Base-by-base conservation (phyloP, 2,888 invertebrate genomes). In the Leptinotarsa tumamoca region DNA sequence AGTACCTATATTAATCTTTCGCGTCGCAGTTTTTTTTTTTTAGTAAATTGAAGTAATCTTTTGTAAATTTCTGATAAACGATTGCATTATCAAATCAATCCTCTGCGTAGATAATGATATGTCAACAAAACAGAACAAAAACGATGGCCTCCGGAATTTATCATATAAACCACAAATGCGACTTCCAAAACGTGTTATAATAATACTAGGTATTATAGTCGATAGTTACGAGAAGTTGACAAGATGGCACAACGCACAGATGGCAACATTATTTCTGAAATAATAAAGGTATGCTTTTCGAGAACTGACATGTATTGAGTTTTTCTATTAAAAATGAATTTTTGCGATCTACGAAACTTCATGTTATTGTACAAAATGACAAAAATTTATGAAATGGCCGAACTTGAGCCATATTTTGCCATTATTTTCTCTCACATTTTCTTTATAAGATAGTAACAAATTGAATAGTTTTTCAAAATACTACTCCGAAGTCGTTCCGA, bases 261-360 rank as follows among this genome's bases (percentile, higher is more conserved):
- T 67, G 77, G 79, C 66, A 79, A 79, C 67, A 63, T 75, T 14
- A 17, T 79, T 50, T 76, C 77, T 13, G 72, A 76, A 63, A 72
- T 77, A 27, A 51, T 77, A 13, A 75, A 70, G 72, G 79, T 79
- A 74, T 72, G 58, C 15, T 58, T n/a, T 52, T 52, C n/a, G 5
- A 17, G 52, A 52, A 52, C n/a, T 17, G 17, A 52, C 3, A 4
- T 14, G 52, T 52, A 17, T n/a, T 52, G 4, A 52, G 15, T n/a
- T 52, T 43, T 10, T 43, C 43, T 43, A 10, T 10, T 10, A 43
- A 43, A 43, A 43, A 43, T 43, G 2, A 10, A 43, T 43, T 43
- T 43, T 43, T 13, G 43, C 43, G 13, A 43, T 43, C 2, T 43
- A 43, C 43, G 3, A 13, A 43, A 43, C 10, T 10, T 43, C 43